Conservation (phyloP, 2,888 invertebrate species). For the Caenorhabditis imperialis region DNA sequence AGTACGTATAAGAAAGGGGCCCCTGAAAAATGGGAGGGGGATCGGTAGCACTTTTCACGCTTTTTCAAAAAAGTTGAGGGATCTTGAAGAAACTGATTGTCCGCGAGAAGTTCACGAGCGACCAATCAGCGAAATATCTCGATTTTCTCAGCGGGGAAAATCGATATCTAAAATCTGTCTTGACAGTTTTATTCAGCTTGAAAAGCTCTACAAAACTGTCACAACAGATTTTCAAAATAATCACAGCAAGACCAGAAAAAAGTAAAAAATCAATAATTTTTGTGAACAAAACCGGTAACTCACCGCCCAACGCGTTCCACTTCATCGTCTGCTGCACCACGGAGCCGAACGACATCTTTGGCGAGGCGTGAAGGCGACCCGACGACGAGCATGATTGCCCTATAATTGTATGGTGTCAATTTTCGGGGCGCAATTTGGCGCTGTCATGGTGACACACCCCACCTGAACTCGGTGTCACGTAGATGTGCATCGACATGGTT, state of each 20-base stretch:
- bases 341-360: constrained; percentile 54
- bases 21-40: too few relatives aligned
- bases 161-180: too few relatives aligned
- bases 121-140: too few relatives aligned
- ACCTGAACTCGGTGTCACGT: constrained; percentile 34
- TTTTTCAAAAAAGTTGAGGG: too few relatives aligned
- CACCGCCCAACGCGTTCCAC: constrained; percentile 40
- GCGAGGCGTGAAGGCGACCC: constrained; percentile 50
- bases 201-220: too few relatives aligned
- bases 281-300: too few relatives aligned
- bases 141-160: too few relatives aligned
- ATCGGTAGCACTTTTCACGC: too few relatives aligned
- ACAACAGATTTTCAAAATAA: not conserved
- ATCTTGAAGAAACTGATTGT: too few relatives aligned
- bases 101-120: too few relatives aligned
- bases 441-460: not conserved
- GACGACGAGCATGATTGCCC: constrained; percentile 49
- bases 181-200: too few relatives aligned
- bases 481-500: constrained; percentile 31
- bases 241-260: not conserved
- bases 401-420: not conserved
- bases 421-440: not conserved
- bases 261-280: not conserved
- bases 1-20: too few relatives aligned
- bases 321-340: constrained; percentile 54